Base-by-base conservation (phyloP, 1,140 invertebrate species). In the Melanaphis sacchari region DNA sequence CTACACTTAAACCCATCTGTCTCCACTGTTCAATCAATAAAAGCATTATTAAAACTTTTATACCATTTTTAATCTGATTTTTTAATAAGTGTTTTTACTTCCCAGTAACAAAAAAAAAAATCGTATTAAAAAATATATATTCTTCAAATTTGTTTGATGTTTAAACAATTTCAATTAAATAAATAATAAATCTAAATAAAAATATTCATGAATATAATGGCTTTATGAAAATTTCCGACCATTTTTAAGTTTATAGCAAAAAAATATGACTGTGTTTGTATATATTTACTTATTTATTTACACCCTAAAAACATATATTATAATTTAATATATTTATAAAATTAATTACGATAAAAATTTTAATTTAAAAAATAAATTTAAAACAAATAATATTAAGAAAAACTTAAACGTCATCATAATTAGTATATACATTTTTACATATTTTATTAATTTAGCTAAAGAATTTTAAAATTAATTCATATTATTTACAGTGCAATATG, bases 101-200 rank as follows among this genome's bases (percentile, higher is more conserved):
- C 22, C 36, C 4, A 18, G 36, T 21, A 81, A 81, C n/a, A 84
- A 84, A 40, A 22, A 2, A 24, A 40, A 82, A 84, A 41, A 40
- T 81, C 38, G 2, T 81, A 81, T 84, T 84, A 84, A 84, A 40
- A 24, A 40, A 41, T 46, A 49, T 18, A 40, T 38, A 24, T 26
- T 40, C 38, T 24, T 84, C 22, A 8, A 38, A 40, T 40, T 40
- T 24, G 22, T 84, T 84, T 84, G 8, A 84, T 84, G 36, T 22
- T 21, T 40, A 40, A 84, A 24, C 22, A 84, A 3, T 84, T 84
- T 84, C 24, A 84, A 40, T 26, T 84, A 38, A 84, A 84, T 84
- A 84, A 40, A 82, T 82, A 82, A 82, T 82, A 82, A 24, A 84
- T 84, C 22, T 84, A 84, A 38, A 81, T 81, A 81, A 36, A 22